Base-by-base conservation (phyloP, 2,888 invertebrate genomes). In the Netelia melanura region DNA sequence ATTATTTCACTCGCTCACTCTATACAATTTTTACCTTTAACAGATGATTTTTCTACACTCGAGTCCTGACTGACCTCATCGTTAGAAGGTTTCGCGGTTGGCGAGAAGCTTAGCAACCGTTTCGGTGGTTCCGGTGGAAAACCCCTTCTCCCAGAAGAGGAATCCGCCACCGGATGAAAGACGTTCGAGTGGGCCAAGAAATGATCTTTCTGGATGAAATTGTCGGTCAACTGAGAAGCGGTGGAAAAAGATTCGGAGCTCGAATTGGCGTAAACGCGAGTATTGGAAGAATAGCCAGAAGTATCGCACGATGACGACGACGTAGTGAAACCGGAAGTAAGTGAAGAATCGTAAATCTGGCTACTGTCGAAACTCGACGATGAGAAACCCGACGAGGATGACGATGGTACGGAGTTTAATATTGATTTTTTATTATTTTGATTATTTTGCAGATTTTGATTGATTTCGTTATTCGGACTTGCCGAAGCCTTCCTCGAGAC, bases 401-500 rank as follows among this genome's bases (percentile, higher is more conserved):
- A 65, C 23, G 61, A n/a, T 9, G 58, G 54, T 23, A 52, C 62
- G 23, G n/a, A 38, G 38, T 76, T 21, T 23, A 71, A 71, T 54
- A 65, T 43, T n/a, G 71, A 71, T 44, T 75, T 71, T 48, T 54
- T 23, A 21, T 68, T 10, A n/a, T 77, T 67, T 8, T 62, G 30
- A 58, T 72, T 9, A 64, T 21, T 48, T 3, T 48, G 17, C 54
- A 23, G 10, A 43, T 70, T 78, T 44, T 64, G 11, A 58, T 58
- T 30, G 11, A 30, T 70, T 17, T 65, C 23, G 21, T 62, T 30
- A 54, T 70, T 75, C 68, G 68, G 75, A 68, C 76, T 52, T 6
- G 48, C n/a, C 88, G 78, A 89, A 67, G 90, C 88, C 84, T 90
- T 92, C 82, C 90, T 90, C 85, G 92, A 91, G 48, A 93, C 91